These are phyloP conservation scores for Meiosimyza platycephala DNA, from an alignment of 2,888 invertebrate species.

Conservation along the genomic window DNA sequence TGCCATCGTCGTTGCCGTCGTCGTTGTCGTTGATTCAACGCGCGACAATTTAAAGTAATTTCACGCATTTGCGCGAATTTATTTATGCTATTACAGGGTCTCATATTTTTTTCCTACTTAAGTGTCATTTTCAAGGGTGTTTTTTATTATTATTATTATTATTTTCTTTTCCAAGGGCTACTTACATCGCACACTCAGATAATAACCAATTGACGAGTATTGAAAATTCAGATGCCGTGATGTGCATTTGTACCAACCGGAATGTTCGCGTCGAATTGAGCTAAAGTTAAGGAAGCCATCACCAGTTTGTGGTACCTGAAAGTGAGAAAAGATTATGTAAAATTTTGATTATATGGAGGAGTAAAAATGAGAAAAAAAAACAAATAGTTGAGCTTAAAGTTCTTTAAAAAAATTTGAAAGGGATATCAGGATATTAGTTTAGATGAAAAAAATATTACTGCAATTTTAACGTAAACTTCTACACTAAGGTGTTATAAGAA, in stretches of 20 bases:
- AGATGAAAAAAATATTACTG: too few species aligned
- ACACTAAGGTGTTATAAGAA: too few species aligned
- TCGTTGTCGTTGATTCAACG: conserved; percentile 11
- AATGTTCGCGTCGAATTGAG: conserved; percentile 81
- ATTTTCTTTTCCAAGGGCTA: conserved; percentile 55
- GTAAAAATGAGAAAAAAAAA: background rate
- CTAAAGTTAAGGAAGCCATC: conserved; percentile 89
- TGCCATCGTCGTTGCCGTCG: conserved; percentile 24
- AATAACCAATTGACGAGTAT: conserved; percentile 91
- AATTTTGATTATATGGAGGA: background rate
- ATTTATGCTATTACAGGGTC: conserved; percentile 34
- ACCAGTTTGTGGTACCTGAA: conserved; percentile 75
- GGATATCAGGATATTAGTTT: background rate
- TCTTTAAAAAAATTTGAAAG: too few species aligned
- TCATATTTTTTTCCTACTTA: too few species aligned
- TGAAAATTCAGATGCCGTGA: conserved; percentile 85
- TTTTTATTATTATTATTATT: conserved; percentile 7
- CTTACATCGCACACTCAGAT: conserved; percentile 89
- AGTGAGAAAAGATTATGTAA: conserved; percentile 4
- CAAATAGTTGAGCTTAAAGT: background rate
- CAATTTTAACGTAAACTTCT: too few species aligned
- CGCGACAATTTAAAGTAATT: conserved; percentile 51
- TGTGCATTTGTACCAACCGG: conserved; percentile 94
- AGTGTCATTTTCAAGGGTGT: background rate
- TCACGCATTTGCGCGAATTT: conserved; percentile 54